Evolutionary conservation across 2,888 invertebrate species (phyloP).

Genomic region (Lypha dubia): DNA sequence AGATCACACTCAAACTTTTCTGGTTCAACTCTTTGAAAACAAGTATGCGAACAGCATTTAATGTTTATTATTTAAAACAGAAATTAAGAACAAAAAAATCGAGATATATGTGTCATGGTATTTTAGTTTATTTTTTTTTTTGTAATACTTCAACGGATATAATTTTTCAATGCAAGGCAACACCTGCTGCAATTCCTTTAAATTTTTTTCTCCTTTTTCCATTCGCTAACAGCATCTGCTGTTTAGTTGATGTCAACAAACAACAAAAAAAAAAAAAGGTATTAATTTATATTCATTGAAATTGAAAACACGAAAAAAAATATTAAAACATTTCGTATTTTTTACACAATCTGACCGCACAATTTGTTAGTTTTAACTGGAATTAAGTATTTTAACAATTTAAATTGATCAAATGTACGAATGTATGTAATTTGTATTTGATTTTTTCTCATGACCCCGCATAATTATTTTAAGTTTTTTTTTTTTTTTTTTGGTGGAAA

Average conservation of each 20-base stretch:
- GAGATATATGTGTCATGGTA: neutral
- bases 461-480: constrained; percentile 12
- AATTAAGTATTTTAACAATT: constrained; percentile 62
- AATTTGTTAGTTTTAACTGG: constrained; percentile 58
- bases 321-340: constrained; percentile 1
- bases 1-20: too few relatives aligned
- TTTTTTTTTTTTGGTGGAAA: neutral
- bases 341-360: constrained; percentile 63
- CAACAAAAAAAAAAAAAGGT: neutral
- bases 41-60: constrained; percentile 19
- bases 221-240: constrained; percentile 53
- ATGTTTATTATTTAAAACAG: neutral
- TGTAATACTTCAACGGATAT: constrained; percentile 51
- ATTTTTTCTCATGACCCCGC: constrained; percentile 43
- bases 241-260: constrained; percentile 39
- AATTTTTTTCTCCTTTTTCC: neutral
- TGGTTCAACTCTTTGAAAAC: constrained; percentile 5
- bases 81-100: constrained; percentile 10
- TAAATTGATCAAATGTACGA: constrained; percentile 59
- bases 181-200: constrained; percentile 57
- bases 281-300: constrained; percentile 52
- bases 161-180: constrained; percentile 54
- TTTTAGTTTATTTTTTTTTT: constrained; percentile 3
- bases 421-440: constrained; percentile 49
- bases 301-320: constrained; percentile 18